Percentiles rank a stretch among this genome's conserved stretches.
These are phyloP conservation scores for Megalurothrips usitatus DNA, from an alignment of 2,888 invertebrate species.

Conservation along the genomic window DNA sequence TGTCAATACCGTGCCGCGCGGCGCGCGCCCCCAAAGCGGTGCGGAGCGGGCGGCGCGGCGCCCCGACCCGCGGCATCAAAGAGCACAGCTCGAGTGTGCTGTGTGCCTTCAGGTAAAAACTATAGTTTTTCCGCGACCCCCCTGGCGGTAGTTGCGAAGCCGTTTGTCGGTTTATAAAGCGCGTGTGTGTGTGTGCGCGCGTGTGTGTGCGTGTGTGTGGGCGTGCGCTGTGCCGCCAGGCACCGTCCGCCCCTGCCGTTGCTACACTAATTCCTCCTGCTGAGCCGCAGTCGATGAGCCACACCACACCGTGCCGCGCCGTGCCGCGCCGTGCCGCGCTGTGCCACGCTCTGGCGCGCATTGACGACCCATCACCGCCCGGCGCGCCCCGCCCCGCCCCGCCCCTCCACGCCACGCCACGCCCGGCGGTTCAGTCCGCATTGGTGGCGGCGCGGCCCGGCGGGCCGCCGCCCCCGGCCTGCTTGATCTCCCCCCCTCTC, in stretches of 20 bases:
- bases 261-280: not conserved
- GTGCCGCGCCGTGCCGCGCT: not conserved
- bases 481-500: too few relatives aligned
- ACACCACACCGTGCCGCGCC: not conserved
- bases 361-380: conserved; percentile 17
- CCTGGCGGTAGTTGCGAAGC: not conserved
- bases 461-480: too few relatives aligned
- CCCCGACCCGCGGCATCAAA: not conserved
- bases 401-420: too few relatives aligned
- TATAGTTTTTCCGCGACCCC: not conserved
- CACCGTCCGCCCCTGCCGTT: not conserved
- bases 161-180: not conserved
- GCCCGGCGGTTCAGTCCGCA: not conserved
- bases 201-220: too few relatives aligned
- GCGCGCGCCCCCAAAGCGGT: too few relatives aligned
- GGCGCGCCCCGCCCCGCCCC: not conserved
- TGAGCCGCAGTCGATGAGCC: not conserved
- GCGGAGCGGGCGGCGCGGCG: not conserved
- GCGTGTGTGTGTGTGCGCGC: too few relatives aligned
- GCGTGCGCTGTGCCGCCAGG: too few relatives aligned
- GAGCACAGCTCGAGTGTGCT: not conserved
- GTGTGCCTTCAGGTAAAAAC: conserved; percentile 16
- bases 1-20: not conserved
- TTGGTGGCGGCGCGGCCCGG: not conserved
- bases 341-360: conserved; percentile 6